Evolutionary conservation across 2,113 vertebrate genomes (phyloP).

Genomic region (Cephalophus harveyi): DNA sequence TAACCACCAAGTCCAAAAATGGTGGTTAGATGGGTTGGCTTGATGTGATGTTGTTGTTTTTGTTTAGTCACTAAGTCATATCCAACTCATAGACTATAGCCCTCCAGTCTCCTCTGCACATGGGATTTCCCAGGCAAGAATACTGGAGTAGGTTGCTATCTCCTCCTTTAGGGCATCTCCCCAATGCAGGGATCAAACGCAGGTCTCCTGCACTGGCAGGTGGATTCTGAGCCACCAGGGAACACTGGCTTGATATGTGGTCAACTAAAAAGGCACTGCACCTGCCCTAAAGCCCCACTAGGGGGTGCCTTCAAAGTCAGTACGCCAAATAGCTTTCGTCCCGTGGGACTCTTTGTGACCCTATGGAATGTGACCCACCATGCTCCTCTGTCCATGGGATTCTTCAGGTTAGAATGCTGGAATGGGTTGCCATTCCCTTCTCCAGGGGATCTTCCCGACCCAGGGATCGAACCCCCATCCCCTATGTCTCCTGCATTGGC

Average conservation of each 20-base stretch:
- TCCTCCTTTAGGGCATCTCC: background rate
- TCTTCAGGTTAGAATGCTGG: background rate
- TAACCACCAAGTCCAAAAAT: background rate
- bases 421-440: background rate
- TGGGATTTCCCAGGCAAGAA: background rate
- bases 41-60: background rate
- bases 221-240: background rate
- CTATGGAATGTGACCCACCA: no score
- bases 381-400: background rate
- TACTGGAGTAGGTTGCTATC: background rate
- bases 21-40: background rate
- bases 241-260: background rate
- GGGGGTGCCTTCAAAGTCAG: background rate
- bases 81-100: background rate
- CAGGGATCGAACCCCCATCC: no score
- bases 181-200: background rate
- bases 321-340: background rate
- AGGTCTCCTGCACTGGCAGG: background rate
- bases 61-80: background rate
- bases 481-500: no score
- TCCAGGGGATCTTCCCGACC: background rate
- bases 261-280: background rate
- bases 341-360: accelerated
- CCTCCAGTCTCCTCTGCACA: background rate
- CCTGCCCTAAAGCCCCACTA: no score